Evolutionary conservation across 2,888 invertebrate species (phyloP).

Genomic region (Ctena decussata): DNA sequence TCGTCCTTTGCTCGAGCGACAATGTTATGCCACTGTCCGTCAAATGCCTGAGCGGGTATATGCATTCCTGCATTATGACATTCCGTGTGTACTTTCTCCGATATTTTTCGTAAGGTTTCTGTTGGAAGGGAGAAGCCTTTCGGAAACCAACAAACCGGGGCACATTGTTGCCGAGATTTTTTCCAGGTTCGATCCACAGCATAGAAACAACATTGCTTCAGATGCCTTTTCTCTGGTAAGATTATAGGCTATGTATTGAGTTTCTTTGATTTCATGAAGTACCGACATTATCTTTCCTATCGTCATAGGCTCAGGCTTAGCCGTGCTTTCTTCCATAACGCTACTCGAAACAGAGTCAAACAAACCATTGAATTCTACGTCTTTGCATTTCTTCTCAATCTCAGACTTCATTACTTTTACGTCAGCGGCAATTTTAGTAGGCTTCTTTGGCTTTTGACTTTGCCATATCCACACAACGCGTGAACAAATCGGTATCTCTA

Average conservation of each 20-base stretch:
- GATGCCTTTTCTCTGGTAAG: constrained; percentile 40
- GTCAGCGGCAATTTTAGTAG: constrained; percentile 5
- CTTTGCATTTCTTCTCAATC: constrained; percentile 1
- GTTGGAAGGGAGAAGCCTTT: constrained; percentile 32
- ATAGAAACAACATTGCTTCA: constrained; percentile 53
- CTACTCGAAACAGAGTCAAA: not conserved
- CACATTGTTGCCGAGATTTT: constrained; percentile 25
- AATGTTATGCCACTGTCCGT: constrained; percentile 43
- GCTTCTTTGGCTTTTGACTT: constrained; percentile 22
- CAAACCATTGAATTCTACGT: constrained; percentile 9
- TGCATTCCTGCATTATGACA: constrained; percentile 25
- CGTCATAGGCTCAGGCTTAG: not conserved
- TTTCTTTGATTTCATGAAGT: not conserved
- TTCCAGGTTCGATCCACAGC: constrained; percentile 42
- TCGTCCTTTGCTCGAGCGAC: constrained; percentile 4
- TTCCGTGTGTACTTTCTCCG: constrained; percentile 26
- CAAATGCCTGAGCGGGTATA: constrained; percentile 30
- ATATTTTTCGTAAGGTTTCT: constrained; percentile 15
- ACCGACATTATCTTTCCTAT: not conserved
- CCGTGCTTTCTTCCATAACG: not conserved
- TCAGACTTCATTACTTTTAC: not conserved
- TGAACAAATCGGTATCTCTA: constrained; percentile 3
- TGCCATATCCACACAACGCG: constrained; percentile 3
- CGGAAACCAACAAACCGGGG: constrained; percentile 43
- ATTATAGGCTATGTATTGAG: not conserved